Percentiles rank a stretch among this genome's conserved stretches.
Evolutionary conservation across 2,888 invertebrate species (phyloP).

Genomic region (Acrobeloides nanus): DNA sequence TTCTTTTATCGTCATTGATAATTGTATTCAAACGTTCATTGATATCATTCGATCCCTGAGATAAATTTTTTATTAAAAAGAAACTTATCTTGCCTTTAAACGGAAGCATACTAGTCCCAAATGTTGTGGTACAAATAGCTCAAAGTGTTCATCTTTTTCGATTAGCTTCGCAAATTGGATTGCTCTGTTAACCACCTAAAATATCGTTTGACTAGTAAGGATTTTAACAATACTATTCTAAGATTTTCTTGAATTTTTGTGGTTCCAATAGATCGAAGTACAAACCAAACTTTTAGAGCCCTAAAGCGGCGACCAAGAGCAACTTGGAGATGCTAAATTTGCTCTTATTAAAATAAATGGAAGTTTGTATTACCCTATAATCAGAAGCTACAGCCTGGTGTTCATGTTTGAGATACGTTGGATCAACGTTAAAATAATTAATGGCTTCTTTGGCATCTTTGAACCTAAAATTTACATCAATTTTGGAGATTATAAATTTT

Average conservation of each 20-base stretch:
- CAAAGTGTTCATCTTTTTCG: constrained; percentile 68
- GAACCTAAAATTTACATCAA: too few relatives aligned
- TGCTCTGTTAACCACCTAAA: constrained; percentile 63
- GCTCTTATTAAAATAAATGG: too few relatives aligned
- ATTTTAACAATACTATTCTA: constrained; percentile 61
- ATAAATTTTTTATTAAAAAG: too few relatives aligned
- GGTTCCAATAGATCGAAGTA: constrained; percentile 82
- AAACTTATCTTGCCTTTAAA: constrained; percentile 67
- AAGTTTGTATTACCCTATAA: constrained; percentile 28
- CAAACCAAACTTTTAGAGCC: constrained; percentile 93
- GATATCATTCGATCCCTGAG: too few relatives aligned
- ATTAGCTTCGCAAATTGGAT: constrained; percentile 71
- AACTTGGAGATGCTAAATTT: constrained; percentile 52
- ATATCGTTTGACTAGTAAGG: constrained; percentile 2
- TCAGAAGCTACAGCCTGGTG: constrained; percentile 70
- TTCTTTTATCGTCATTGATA: constrained; percentile 57
- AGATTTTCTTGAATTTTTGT: constrained; percentile 84
- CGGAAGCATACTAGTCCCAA: constrained; percentile 88
- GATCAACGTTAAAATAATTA: constrained; percentile 93
- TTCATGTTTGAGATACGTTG: constrained; percentile 90
- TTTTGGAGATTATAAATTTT: too few relatives aligned
- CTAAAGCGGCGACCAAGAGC: constrained; percentile 88
- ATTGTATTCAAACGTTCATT: constrained; percentile 54
- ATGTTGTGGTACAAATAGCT: constrained; percentile 74
- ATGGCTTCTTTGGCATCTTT: constrained; percentile 84